Evolutionary conservation across 1,140 invertebrate genomes (phyloP).

Genomic region (Heterodera schachtii): DNA sequence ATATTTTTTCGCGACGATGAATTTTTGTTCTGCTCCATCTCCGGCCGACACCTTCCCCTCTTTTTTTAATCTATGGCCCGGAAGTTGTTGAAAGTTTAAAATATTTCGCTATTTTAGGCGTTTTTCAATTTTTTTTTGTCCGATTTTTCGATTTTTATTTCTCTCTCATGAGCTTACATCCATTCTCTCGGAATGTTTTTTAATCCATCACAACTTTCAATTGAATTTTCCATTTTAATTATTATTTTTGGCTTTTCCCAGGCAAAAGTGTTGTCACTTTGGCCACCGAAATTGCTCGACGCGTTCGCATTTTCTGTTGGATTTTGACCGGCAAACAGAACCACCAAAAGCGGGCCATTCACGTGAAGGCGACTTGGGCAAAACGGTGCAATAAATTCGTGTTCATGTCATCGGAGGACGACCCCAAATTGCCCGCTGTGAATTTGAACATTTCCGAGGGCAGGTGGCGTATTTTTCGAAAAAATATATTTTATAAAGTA

Average conservation of each 20-base stretch:
- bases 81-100: no score
- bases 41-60: no score
- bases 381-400: slow-evolving; percentile 78
- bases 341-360: slow-evolving; percentile 83
- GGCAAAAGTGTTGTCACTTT: slow-evolving; percentile 68
- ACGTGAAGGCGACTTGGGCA: slow-evolving; percentile 93
- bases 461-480: background rate
- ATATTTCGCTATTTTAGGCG: no score
- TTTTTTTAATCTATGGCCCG: no score
- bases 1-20: no score
- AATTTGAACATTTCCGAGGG: slow-evolving; percentile 78
- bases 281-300: slow-evolving; percentile 76
- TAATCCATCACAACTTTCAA: no score
- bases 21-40: no score
- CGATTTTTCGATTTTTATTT: no score
- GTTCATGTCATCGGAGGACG: slow-evolving; percentile 65
- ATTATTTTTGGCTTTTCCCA: slow-evolving; percentile 40
- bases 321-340: slow-evolving; percentile 88
- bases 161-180: no score
- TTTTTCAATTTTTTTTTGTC: no score
- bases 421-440: slow-evolving; percentile 66
- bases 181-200: no score
- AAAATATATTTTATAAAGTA: no score
- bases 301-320: slow-evolving; percentile 85
- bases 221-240: slow-evolving; percentile 25